Base-by-base conservation (phyloP, 2,888 invertebrate species). In the Dorcus parallelipipedus region DNA sequence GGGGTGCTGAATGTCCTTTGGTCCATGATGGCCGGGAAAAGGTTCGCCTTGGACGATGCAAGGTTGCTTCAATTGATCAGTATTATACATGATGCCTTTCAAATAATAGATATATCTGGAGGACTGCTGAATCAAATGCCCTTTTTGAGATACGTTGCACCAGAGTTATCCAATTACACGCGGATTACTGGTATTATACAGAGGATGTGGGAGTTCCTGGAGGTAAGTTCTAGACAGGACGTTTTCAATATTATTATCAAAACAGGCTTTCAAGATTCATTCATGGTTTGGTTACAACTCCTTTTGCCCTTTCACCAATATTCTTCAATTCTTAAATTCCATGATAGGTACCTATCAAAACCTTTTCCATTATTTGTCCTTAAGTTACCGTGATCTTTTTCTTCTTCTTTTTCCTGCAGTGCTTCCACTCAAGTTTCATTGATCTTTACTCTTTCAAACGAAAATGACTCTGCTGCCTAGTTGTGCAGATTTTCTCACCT, bases 121-220 rank as follows among this genome's bases (percentile, higher is more conserved):
- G 89, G 90, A 0, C 71, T 87, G 57, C 72, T 90, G 7, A 88
- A 88, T 64, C 85, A 87, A 65, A 77, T 87, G 70, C 89, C 91
- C 0, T 85, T 87, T 76, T 73, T 88, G 54, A 80, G 90, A 55
- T 85, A 82, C 68, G 64, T 90, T 7, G 82, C 85, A 3, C 90
- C 90, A 0, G 78, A 83, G 58, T 68, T 79, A 20, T 84, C 83
- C 53, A 89, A 89, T 0, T 90, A 87, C 72, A 79, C 79, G 1
- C 74, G 83, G 8, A 78, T 86, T 17, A 76, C 78, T 52, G 75
- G 75, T 6, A 79, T 83, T 33, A 80, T 85, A 55, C 63, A 75
- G 10, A 81, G 82, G 63, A 77, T 87, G 58, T 83, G 83, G 69
- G 72, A 76, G 41, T 63, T 63, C 45, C 56, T 61, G 39, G 55